Base-by-base conservation (phyloP, 2,888 invertebrate genomes). In the Zhuqinia jingwanae region DNA sequence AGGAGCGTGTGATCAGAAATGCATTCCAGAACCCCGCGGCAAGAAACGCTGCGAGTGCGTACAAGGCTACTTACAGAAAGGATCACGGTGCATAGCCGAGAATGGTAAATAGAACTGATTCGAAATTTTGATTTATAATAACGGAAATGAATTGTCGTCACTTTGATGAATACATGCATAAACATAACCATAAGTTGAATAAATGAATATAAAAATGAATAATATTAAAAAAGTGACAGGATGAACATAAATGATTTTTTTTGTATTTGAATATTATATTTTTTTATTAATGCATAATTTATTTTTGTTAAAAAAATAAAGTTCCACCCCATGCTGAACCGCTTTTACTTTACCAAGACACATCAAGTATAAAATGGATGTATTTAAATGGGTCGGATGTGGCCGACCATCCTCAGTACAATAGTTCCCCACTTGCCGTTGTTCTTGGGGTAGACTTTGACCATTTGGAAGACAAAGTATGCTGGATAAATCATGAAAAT, bases 1-100 rank as follows among this genome's bases (percentile, higher is more conserved):
- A 89, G 95, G 94, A 60, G 92, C 94, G 75, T 97, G 96, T 93
- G 95, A 96, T 92, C 97, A 97, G 93, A 92, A 93, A 53, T 97
- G 96, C 92, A 93, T 91, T 91, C 96, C 96, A 93, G 94, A 94
- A 17, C 92, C 93, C 30, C 95, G 95, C 88, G 95, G 95, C 47
- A 92, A 93, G 65, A 92, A 93, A 63, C 36, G 36, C 0, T 98
- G 97, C 93, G 92, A 94, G 13, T 97, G 97, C 93, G 95, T 94
- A 1, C 91, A 93, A 17, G 97, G 97, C 1, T 97, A 97, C 92
- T 92, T 92, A 81, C 92, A 93, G 79, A 94, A 94, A 91, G 93
- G 93, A 15, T 93, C 93, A 88, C 91, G 96, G 96, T 85, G 85
- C 77, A 78, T 68, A 42, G 85, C 78, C 17, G 70, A 76, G 10